Base-by-base conservation (phyloP, 1,140 invertebrate species). In the Cyclargus thomasi region DNA sequence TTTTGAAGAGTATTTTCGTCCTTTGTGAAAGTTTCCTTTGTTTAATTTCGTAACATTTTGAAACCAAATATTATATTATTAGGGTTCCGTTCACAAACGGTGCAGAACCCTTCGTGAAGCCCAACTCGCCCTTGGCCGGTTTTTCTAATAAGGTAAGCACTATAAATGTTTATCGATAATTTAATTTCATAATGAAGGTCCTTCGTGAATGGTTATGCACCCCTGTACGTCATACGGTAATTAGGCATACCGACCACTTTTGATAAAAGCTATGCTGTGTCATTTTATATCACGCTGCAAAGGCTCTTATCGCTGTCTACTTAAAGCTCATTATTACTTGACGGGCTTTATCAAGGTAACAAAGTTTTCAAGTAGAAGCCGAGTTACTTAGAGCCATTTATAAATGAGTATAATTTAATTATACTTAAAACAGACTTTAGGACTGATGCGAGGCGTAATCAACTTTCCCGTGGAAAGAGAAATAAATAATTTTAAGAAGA, bases 401-500 rank as follows among this genome's bases (percentile, higher is more conserved):
- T 59, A 59, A 59, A 59, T 59, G 55, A 59, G 55, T 11, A 21
- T 59, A 20, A 59, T 59, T 59, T 59, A 59, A 59, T 59, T 59
- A 59, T 59, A 59, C 55, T 59, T 59, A 55, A 17, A 20, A 47
- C 39, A 47, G 39, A 47, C 10, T 47, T 47, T 47, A 47, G 39
- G 39, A 47, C 11, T 29, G 39, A 47, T 47, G 39, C 39, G 11
- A 47, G 14, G 29, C 8, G 5, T 29, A 47, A 16, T 47, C 39
- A 3, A 14, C 39, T 47, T 47, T 47, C 39, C 39, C 14, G 29
- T 29, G 29, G 5, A 29, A 29, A 29, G 23, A 23, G 23, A n/a
- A n/a, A n/a, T n/a, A n/a, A n/a, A n/a, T n/a, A n/a, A n/a, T n/a
- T n/a, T n/a, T n/a, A n/a, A n/a, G n/a, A n/a, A n/a, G n/a, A n/a